Evolutionary conservation across 2,797 vertebrate species (phyloP).

Genomic region (Myripristis jacobus): DNA sequence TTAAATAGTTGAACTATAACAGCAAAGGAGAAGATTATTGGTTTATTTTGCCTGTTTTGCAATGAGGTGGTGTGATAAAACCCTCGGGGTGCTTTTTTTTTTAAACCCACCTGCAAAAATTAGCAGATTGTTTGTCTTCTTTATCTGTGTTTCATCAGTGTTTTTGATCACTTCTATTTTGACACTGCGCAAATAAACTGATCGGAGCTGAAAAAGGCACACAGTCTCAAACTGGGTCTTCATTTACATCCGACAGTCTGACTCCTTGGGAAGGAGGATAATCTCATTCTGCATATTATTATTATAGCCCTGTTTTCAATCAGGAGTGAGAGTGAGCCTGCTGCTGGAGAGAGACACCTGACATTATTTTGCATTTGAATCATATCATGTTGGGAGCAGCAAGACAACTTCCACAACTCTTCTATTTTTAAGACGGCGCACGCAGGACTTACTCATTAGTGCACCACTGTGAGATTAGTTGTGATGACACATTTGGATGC

Average conservation of each 20-base stretch:
- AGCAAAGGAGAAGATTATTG: not conserved
- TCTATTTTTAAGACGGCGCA: conserved; percentile 44
- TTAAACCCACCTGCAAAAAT: conserved; percentile 26
- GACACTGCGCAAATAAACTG: conserved; percentile 28
- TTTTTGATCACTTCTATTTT: conserved; percentile 33
- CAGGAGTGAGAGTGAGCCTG: conserved; percentile 54
- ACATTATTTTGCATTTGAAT: conserved; percentile 35
- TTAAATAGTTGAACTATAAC: not conserved
- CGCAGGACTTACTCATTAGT: conserved; percentile 36
- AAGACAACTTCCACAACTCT: conserved; percentile 23
- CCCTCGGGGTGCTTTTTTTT: conserved; percentile 9
- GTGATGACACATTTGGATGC: conserved; percentile 51
- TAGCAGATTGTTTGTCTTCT: not conserved
- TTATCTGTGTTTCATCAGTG: not conserved
- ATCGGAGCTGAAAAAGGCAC: conserved; percentile 17
- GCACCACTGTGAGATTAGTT: conserved; percentile 37
- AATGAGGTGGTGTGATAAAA: conserved; percentile 14
- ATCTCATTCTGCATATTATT: conserved; percentile 27
- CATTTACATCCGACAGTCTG: conserved; percentile 64
- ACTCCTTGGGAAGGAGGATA: not conserved
- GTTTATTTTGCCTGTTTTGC: not conserved
- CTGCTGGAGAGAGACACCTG: conserved; percentile 59
- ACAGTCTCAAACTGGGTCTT: conserved; percentile 44
- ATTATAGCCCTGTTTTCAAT: conserved; percentile 58
- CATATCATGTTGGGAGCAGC: conserved; percentile 38